Evolutionary conservation across 2,113 vertebrate genomes (phyloP).

Genomic region (Paratilapia polleni): DNA sequence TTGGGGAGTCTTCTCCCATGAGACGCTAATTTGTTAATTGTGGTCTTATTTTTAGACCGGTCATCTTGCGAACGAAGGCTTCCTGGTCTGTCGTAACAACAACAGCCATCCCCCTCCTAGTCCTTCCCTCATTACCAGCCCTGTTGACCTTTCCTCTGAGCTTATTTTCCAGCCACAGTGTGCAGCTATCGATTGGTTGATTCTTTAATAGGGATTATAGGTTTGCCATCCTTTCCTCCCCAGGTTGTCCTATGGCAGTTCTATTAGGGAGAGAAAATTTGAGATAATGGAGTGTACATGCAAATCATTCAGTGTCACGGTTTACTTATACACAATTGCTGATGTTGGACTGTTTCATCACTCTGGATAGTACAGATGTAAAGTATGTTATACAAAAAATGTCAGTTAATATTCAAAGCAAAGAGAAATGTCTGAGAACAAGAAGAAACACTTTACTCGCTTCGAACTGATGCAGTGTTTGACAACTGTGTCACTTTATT

Average conservation of each 20-base stretch:
- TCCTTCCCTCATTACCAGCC: constrained; percentile 65
- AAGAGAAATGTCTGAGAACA: not conserved
- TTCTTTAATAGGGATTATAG: constrained; percentile 69
- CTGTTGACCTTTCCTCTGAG: constrained; percentile 69
- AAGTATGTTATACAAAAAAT: not conserved
- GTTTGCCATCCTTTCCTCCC: constrained; percentile 32
- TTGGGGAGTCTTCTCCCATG: not conserved
- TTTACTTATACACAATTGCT: no score
- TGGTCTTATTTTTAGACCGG: constrained; percentile 56
- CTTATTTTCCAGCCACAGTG: constrained; percentile 63
- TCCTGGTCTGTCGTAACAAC: constrained; percentile 58
- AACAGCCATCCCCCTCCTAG: constrained; percentile 49
- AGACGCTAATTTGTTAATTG: constrained; percentile 54
- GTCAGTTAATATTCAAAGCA: constrained; percentile 3
- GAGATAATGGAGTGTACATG: not conserved
- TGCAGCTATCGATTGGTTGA: constrained; percentile 66
- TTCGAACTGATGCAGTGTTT: not conserved
- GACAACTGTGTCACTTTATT: constrained; percentile 20
- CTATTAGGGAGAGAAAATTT: constrained; percentile 13
- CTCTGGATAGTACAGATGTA: not conserved
- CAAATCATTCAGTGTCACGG: not conserved
- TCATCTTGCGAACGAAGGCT: constrained; percentile 53
- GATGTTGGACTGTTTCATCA: not conserved
- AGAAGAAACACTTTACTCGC: not conserved
- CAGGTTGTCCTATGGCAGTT: constrained; percentile 13